These are phyloP conservation scores for Cebus imitator DNA, from an alignment of 2,113 vertebrate genomes.

Conservation along the genomic window DNA sequence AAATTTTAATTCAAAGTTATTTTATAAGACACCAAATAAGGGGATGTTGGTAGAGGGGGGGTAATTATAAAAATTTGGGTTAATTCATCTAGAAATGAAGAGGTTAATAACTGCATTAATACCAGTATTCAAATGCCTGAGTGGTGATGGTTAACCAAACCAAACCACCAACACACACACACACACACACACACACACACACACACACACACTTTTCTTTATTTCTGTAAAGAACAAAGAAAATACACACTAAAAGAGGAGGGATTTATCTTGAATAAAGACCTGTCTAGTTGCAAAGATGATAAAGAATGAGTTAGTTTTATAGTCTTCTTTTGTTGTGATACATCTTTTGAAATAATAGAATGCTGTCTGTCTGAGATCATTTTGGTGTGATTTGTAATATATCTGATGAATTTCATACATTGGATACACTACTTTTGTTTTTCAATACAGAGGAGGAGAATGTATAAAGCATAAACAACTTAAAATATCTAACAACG, in stretches of 20 bases:
- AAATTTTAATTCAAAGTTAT: conserved; percentile 41
- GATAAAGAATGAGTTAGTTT: conserved; percentile 18
- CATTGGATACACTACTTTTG: background rate
- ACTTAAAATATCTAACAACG: background rate
- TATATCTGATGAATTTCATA: background rate
- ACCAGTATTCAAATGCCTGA: conserved; percentile 14
- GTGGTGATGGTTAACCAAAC: background rate
- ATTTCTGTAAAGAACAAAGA: conserved; percentile 14
- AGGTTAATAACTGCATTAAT: background rate
- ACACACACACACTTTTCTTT: background rate
- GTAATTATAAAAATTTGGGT: background rate
- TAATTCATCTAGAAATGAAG: conserved; percentile 25
- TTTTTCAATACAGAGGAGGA: background rate
- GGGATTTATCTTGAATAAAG: conserved; percentile 1
- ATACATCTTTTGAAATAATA: background rate
- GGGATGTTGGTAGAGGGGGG: background rate
- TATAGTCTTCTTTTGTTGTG: background rate
- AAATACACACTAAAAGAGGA: background rate
- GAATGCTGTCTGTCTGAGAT: background rate
- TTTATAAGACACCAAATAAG: background rate
- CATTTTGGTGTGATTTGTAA: background rate
- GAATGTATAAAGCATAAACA: background rate
- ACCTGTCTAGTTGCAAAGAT: background rate
- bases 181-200: background rate
- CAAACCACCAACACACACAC: background rate